Evolutionary conservation across 2,797 vertebrate species (phyloP).

Genomic region (Megalops cyprinoides): DNA sequence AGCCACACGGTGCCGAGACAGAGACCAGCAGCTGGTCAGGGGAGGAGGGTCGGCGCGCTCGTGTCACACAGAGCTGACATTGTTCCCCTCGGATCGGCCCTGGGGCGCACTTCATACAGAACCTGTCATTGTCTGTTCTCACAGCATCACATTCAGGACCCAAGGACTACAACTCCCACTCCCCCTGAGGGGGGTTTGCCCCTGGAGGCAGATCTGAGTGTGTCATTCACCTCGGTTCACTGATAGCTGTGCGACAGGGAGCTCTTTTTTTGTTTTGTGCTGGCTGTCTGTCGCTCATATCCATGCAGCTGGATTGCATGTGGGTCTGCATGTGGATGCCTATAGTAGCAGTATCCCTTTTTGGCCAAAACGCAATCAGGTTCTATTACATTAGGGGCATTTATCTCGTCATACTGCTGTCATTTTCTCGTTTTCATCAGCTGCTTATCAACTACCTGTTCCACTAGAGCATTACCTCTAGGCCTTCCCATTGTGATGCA

Average conservation of each 20-base stretch:
- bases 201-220: background rate
- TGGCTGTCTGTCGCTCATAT: background rate
- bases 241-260: background rate
- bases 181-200: background rate
- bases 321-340: background rate
- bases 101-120: background rate
- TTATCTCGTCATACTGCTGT: conserved; percentile 1
- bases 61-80: conserved; percentile 24
- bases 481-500: background rate
- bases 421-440: conserved; percentile 16
- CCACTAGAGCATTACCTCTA: background rate
- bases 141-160: background rate
- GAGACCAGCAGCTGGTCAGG: background rate
- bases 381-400: background rate
- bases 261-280: background rate
- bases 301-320: background rate
- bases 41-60: background rate
- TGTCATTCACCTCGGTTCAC: background rate
- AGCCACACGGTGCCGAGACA: background rate
- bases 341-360: background rate
- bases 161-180: background rate
- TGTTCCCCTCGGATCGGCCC: conserved; percentile 14
- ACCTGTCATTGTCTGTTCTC: conserved; percentile 12
- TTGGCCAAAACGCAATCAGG: background rate
- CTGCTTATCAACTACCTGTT: background rate